Percentiles rank a stretch among this genome's conserved stretches.
phyloP scores from a whole-genome alignment of 1,140 invertebrate species.

The Euschistus heros region DNA sequence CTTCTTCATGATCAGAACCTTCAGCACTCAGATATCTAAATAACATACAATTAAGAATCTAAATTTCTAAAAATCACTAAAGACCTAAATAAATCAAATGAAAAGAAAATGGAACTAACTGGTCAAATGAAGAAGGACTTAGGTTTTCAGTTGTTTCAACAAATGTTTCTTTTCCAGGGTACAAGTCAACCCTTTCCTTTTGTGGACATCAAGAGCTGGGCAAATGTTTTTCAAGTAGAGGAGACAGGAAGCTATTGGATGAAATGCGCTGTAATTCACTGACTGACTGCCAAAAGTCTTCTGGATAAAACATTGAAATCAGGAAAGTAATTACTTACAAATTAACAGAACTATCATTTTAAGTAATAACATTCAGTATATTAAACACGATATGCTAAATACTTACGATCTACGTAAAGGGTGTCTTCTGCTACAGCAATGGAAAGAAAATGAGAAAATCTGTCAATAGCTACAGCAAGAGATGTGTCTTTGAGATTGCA shows the following conservation, averaged over 20 bases:
- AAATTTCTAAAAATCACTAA: not conserved
- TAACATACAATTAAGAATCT: not conserved
- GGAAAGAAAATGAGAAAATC: not conserved
- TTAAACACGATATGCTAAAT: no score
- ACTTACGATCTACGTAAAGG: slow-evolving; percentile 7
- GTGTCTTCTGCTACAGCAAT: not conserved
- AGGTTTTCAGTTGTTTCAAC: not conserved
- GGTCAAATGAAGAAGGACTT: slow-evolving; percentile 5
- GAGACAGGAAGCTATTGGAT: not conserved
- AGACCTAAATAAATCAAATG: no score
- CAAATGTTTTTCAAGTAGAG: not conserved
- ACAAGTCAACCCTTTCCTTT: not conserved
- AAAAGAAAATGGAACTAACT: not conserved
- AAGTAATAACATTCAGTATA: no score
- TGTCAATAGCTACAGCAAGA: not conserved
- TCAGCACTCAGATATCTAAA: slow-evolving; percentile 4
- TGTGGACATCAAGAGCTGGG: not conserved
- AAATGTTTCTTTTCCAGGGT: not conserved
- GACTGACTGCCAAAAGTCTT: slow-evolving; percentile 6
- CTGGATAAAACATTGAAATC: not conserved
- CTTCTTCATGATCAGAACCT: not conserved
- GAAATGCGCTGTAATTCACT: not conserved
- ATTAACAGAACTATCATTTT: no score
- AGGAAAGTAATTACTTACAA: no score
- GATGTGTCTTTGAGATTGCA: not conserved